Percentiles rank a stretch among this genome's conserved stretches.
phyloP scores from a whole-genome alignment of 2,888 invertebrate species.

The Ophioninae sp. region DNA sequence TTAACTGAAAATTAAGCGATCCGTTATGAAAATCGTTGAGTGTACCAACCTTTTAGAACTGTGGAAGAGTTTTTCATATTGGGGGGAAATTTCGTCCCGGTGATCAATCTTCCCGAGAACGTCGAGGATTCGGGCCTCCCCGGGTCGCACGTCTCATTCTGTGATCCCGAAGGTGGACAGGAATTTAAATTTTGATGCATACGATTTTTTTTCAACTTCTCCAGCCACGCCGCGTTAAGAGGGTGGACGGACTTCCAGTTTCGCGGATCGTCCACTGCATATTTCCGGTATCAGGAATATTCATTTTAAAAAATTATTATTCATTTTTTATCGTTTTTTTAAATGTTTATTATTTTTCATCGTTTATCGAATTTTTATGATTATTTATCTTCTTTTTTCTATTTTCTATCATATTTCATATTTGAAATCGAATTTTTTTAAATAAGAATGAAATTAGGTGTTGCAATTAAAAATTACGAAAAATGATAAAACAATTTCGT shows the following conservation, averaged over 20 bases:
- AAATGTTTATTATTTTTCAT: too few species aligned
- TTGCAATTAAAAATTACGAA: too few species aligned
- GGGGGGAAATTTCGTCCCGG: neutral
- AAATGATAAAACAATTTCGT: too few species aligned
- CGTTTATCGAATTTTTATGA: too few species aligned
- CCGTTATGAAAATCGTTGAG: neutral
- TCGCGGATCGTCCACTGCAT: neutral
- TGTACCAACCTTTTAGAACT: slow-evolving; percentile 16
- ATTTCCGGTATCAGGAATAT: neutral
- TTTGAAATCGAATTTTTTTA: too few species aligned
- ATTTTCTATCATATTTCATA: too few species aligned
- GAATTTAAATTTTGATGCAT: slow-evolving; percentile 6
- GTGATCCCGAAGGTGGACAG: neutral
- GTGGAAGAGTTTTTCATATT: neutral
- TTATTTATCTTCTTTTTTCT: too few species aligned
- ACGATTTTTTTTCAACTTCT: slow-evolving; percentile 26
- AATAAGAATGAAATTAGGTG: too few species aligned
- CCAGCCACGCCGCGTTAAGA: slow-evolving; percentile 13
- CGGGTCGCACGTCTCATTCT: slow-evolving; percentile 23
- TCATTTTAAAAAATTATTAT: too few species aligned
- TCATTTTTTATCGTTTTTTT: too few species aligned
- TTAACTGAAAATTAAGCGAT: neutral
- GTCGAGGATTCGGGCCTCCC: neutral
- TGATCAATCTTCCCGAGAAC: slow-evolving; percentile 21
- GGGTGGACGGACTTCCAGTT: neutral